Conservation (phyloP, 2,797 vertebrate genomes). For the Hirundo rustica region DNA sequence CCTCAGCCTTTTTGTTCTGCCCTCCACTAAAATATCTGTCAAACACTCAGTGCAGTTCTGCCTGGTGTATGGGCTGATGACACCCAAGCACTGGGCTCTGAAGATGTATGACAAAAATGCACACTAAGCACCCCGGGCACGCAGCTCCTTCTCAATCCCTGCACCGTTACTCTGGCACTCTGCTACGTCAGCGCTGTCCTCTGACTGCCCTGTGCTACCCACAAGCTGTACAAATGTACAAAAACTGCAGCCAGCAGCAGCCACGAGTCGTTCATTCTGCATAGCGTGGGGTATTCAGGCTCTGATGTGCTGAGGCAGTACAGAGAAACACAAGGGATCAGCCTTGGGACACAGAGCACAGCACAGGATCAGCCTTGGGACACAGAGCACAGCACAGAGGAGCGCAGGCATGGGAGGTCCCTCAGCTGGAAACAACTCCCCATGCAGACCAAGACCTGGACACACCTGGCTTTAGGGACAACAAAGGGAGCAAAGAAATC, state of each 20-base stretch:
- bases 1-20: background rate
- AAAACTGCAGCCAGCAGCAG: background rate
- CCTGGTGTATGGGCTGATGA: background rate
- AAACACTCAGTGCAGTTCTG: background rate
- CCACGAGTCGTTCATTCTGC: background rate
- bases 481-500: background rate
- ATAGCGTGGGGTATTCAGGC: background rate
- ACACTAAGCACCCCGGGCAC: background rate
- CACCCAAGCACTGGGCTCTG: background rate
- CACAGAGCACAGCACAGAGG: too few species aligned
- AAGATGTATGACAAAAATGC: background rate
- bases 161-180: accelerated
- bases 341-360: accelerated
- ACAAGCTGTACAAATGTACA: background rate
- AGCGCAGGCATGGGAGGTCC: background rate
- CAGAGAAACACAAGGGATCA: background rate
- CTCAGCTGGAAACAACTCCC: background rate
- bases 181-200: background rate
- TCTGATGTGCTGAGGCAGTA: background rate
- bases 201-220: background rate
- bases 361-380: background rate
- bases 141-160: background rate
- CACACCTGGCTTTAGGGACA: background rate
- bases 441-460: background rate
- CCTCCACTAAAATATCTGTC: background rate